Conservation (phyloP, 2,888 invertebrate genomes). For the Pseudoips prasinana region DNA sequence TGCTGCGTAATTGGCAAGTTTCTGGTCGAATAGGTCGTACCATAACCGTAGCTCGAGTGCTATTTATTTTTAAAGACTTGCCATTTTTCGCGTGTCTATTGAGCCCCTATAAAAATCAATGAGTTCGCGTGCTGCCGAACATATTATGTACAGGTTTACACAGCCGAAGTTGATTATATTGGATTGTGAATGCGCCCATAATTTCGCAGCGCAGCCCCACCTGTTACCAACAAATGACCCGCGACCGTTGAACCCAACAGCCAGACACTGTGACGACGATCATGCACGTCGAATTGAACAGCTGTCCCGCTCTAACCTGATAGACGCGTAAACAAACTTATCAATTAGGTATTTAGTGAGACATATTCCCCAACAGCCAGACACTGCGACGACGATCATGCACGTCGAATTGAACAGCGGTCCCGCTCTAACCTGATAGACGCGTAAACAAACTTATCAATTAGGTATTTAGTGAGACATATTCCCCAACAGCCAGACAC, state of each 20-base stretch:
- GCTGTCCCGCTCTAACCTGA: slow-evolving; percentile 27
- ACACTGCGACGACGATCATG: slow-evolving; percentile 30
- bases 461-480: too few species aligned
- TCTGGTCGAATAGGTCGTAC: too few species aligned
- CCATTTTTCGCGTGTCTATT: too few species aligned
- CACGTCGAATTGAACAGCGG: slow-evolving; percentile 27
- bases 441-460: slow-evolving; percentile 25
- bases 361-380: slow-evolving; percentile 33
- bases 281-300: slow-evolving; percentile 31
- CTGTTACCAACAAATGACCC: slow-evolving; percentile 35
- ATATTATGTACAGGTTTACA: too few species aligned
- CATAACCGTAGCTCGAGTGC: too few species aligned
- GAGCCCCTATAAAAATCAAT: too few species aligned
- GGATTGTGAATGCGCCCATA: slow-evolving; percentile 3
- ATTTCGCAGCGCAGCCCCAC: slow-evolving; percentile 34
- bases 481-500: slow-evolving; percentile 34
- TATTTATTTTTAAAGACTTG: too few species aligned
- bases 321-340: slow-evolving; percentile 23
- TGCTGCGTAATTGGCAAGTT: too few species aligned
- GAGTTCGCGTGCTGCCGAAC: too few species aligned
- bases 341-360: too few species aligned
- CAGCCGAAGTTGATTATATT: too few species aligned
- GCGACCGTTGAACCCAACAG: slow-evolving; percentile 44
- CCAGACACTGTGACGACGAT: slow-evolving; percentile 30
- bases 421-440: slow-evolving; percentile 28